Evolutionary conservation across 2,888 invertebrate species (phyloP).

Genomic region (Neoaliturus tenellus): DNA sequence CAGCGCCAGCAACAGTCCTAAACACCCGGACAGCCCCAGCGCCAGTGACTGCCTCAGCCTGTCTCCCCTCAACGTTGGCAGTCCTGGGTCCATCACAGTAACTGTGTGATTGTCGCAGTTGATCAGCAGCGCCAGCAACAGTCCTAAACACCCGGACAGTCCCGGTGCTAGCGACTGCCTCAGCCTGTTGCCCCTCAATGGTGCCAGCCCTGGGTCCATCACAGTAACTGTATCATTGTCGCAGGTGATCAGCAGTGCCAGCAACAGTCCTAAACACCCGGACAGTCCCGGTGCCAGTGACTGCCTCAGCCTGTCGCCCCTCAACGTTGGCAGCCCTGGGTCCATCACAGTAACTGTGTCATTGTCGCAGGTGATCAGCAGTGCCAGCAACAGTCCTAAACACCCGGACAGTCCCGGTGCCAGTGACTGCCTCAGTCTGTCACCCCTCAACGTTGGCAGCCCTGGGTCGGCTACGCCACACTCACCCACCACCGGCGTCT

Average conservation of each 20-base stretch:
- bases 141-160: slow-evolving; percentile 64
- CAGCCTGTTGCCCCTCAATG: slow-evolving; percentile 65
- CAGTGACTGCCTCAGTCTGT: slow-evolving; percentile 64
- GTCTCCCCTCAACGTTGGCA: slow-evolving; percentile 65
- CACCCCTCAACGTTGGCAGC: slow-evolving; percentile 65
- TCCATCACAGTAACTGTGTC: no score
- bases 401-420: slow-evolving; percentile 63
- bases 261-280: slow-evolving; percentile 62
- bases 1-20: slow-evolving; percentile 61
- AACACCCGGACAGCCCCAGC: slow-evolving; percentile 63
- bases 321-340: slow-evolving; percentile 64
- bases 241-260: slow-evolving; percentile 58
- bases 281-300: slow-evolving; percentile 63
- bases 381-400: slow-evolving; percentile 62
- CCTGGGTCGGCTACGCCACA: slow-evolving; percentile 55
- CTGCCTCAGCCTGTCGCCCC: slow-evolving; percentile 65
- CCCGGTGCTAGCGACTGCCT: slow-evolving; percentile 63
- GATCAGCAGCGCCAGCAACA: slow-evolving; percentile 58
- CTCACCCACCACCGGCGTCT: slow-evolving; percentile 48
- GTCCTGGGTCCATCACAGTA: no score
- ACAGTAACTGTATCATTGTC: no score
- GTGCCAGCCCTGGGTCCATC: slow-evolving; percentile 64
- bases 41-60: slow-evolving; percentile 63
- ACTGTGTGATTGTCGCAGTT: no score
- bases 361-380: slow-evolving; percentile 57